phyloP scores from a whole-genome alignment of 1,140 invertebrate species.

The Bradynema listronoti region DNA sequence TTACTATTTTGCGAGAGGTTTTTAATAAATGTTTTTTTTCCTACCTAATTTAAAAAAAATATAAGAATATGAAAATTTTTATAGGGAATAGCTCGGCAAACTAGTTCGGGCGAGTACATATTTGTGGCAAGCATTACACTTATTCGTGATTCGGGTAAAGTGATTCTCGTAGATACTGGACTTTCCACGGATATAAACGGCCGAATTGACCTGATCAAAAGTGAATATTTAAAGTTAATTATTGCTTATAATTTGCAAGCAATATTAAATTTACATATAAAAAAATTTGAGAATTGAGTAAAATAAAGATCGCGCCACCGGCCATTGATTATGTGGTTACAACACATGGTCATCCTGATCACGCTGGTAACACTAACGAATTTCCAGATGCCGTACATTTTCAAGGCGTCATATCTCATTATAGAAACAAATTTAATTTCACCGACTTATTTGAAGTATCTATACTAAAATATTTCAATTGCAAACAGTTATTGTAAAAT shows the following conservation, averaged over 20 bases:
- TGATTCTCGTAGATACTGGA: constrained; percentile 53
- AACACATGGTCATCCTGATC: constrained; percentile 53
- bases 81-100: constrained; percentile 52
- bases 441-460: constrained; percentile 48
- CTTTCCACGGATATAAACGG: constrained; percentile 55
- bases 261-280: neutral
- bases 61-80: neutral
- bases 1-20: constrained; percentile 7
- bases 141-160: constrained; percentile 43
- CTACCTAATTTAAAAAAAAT: neutral
- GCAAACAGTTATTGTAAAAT: too few relatives aligned
- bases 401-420: constrained; percentile 42
- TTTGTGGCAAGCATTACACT: constrained; percentile 56
- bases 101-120: constrained; percentile 37
- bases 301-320: constrained; percentile 43
- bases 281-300: constrained; percentile 33
- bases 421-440: constrained; percentile 48
- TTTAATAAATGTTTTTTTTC: neutral
- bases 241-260: neutral
- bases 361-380: constrained; percentile 47
- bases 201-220: constrained; percentile 40
- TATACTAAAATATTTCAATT: too few relatives aligned
- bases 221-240: constrained; percentile 16
- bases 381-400: constrained; percentile 49
- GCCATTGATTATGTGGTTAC: constrained; percentile 47